Evolutionary conservation across 2,113 vertebrate genomes (phyloP), one percentile per base, ranked within the genome.

Genomic region (Poicephalus gulielmi): DNA sequence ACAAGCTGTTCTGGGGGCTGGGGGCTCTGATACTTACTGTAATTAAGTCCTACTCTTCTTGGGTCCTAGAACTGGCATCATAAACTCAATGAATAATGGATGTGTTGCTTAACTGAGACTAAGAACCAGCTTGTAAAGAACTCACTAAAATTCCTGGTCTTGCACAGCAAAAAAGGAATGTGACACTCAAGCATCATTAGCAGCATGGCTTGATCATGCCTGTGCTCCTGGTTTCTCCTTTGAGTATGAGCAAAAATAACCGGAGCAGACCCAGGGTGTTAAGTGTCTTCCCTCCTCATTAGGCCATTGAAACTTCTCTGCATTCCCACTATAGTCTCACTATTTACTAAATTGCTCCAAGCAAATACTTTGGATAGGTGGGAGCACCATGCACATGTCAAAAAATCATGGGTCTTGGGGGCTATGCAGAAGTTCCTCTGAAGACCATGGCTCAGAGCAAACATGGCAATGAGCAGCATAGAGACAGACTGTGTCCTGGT

Each of bases 41-140:
- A 79, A 82, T 74, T 70, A 52, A 79, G 66, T 16, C 33, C 52
- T 60, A 16, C 10, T 71, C 41, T 50, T 59, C 62, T 37, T 49
- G 71, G 35, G 23, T 87, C 70, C 35, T 33, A 60, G 43, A 87
- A 55, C 33, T 43, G 25, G 68, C 88, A 79, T 44, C 55, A 89
- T 68, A 87, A 95, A 85, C 67, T 87, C 57, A 50, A 52, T 63
- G 57, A 93, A 79, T 84, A 82, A 93, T 50, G n/a, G 69, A 82
- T 82, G 57, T 5, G 3, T 85, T 96, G 86, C 92, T 95, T 89
- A 91, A 93, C 81, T 82, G 84, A 94, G 81, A 86, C 68, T 53
- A 71, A 64, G 82, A 95, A 82, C 52, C 62, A 95, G 74, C 62
- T 79, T 87, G 81, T 41, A 75, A 93, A 73, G 91, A 87, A 94